These are phyloP conservation scores for Cardiocondyla obscurior DNA, from an alignment of 1,140 invertebrate genomes.

Conservation along the genomic window DNA sequence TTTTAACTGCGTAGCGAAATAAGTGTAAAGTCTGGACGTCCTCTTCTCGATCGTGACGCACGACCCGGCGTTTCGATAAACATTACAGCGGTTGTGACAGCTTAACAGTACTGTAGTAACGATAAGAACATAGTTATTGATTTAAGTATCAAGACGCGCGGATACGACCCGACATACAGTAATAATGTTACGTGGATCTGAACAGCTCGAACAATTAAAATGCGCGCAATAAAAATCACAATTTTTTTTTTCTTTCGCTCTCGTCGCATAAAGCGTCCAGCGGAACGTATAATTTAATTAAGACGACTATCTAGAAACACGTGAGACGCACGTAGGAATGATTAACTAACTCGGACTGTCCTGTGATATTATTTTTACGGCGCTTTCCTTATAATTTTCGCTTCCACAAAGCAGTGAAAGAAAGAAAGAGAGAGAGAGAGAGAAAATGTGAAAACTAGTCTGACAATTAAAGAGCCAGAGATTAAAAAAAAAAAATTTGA, in stretches of 20 bases:
- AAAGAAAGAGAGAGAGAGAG: neutral
- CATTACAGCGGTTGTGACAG: slow-evolving; percentile 30
- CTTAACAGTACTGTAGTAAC: neutral
- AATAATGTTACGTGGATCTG: neutral
- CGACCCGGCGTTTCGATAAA: slow-evolving; percentile 21
- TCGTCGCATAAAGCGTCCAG: neutral
- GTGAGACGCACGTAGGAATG: neutral
- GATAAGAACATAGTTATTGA: slow-evolving; percentile 29
- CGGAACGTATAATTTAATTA: neutral
- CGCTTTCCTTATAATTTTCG: neutral
- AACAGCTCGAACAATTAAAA: neutral
- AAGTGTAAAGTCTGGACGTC: neutral
- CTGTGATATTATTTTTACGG: slow-evolving; percentile 25
- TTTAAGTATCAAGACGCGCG: slow-evolving; percentile 7
- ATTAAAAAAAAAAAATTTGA: neutral
- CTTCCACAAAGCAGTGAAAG: neutral
- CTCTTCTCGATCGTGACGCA: neutral
- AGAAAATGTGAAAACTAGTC: neutral
- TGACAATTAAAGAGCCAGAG: neutral
- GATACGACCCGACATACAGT: neutral
- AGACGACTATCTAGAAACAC: neutral
- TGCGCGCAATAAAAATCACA: neutral
- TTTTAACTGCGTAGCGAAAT: slow-evolving; percentile 12
- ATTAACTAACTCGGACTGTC: neutral
- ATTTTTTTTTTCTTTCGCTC: neutral